Percentiles rank a stretch among this genome's conserved stretches.
These are phyloP conservation scores for Channallabes apus DNA, from an alignment of 2,797 vertebrate genomes.

Conservation along the genomic window DNA sequence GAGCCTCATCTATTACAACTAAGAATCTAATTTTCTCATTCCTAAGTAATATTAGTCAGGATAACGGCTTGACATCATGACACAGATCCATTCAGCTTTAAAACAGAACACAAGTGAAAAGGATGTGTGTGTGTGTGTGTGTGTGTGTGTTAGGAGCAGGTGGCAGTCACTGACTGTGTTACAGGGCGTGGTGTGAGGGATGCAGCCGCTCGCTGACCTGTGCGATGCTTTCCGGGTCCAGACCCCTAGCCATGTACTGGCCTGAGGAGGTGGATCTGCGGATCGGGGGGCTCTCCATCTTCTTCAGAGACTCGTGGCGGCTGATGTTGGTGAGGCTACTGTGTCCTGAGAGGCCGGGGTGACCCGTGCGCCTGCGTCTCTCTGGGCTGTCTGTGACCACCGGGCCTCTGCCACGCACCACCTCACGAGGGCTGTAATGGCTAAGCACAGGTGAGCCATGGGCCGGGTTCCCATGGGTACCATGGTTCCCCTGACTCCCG, in stretches of 20 bases:
- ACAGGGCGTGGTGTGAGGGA: conserved; percentile 74
- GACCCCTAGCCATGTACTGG: conserved; percentile 89
- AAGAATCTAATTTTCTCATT: background rate
- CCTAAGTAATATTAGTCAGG: background rate
- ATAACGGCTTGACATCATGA: background rate
- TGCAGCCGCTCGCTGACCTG: conserved; percentile 86
- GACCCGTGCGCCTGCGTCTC: conserved; percentile 82
- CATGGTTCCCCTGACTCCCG: conserved; percentile 54
- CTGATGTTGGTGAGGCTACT: conserved; percentile 94
- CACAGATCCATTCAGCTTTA: background rate
- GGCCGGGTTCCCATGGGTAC: conserved; percentile 70
- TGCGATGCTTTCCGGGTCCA: conserved; percentile 98
- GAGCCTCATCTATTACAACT: background rate
- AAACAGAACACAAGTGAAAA: background rate
- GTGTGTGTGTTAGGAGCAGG: conserved; percentile 71
- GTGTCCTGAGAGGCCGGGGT: conserved; percentile 89
- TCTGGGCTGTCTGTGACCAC: conserved; percentile 88
- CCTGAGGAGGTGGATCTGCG: conserved; percentile 95
- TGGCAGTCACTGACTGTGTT: conserved; percentile 71
- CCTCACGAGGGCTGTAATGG: conserved; percentile 86
- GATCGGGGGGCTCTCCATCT: conserved; percentile 93
- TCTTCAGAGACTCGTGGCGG: conserved; percentile 92
- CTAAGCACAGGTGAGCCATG: conserved; percentile 82
- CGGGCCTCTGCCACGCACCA: conserved; percentile 82
- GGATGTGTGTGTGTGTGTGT: conserved; percentile 18